Evolutionary conservation across 2,113 vertebrate genomes (phyloP), one percentile per base, ranked within the genome.

Genomic region (Porphyrio hochstetteri): DNA sequence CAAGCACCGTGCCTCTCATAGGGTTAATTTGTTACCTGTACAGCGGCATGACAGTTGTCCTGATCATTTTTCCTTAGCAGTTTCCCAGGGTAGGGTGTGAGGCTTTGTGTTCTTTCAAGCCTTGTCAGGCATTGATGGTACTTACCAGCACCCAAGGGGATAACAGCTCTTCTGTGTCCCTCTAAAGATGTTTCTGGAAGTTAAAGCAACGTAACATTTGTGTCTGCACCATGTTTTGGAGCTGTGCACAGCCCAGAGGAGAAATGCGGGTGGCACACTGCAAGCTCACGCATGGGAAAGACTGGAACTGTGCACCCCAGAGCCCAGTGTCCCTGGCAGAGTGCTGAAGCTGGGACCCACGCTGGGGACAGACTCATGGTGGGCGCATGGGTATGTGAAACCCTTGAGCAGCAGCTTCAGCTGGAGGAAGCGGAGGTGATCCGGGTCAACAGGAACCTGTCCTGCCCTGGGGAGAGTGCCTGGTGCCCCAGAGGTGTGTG

Each of bases 361-460:
- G 4, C 29, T 0, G 11, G 52, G 56, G 19, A 81, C 29, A 52
- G 19, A n/a, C 7, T 50, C 6, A 1, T 0, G 0, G 46, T 24
- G 24, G 72, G 52, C 20, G 1, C 0, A 1, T 11, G 36, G 40
- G 6, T 38, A 20, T 33, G 23, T 36, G 31, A 70, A 75, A 33
- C 21, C 85, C 57, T 75, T 3, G 5, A 57, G 64, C 56, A 80
- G 56, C 61, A 92, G 46, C 46, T 92, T 81, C 69, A 71, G 11
- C 24, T 46, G 56, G 48, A 82, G 60, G 53, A 92, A 60, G 38
- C 27, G 7, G 56, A 71, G 35, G 19, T 56, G 46, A 60, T 71
- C 56, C 23, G 3, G 0, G 5, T 36, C 0, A 1, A n/a, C 12
- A 13, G 77, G 64, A 63, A 55, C 10, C 19, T n/a, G 5, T 67